phyloP scores from a whole-genome alignment of 2,113 vertebrate genomes.

The Catharus bicknelli region DNA sequence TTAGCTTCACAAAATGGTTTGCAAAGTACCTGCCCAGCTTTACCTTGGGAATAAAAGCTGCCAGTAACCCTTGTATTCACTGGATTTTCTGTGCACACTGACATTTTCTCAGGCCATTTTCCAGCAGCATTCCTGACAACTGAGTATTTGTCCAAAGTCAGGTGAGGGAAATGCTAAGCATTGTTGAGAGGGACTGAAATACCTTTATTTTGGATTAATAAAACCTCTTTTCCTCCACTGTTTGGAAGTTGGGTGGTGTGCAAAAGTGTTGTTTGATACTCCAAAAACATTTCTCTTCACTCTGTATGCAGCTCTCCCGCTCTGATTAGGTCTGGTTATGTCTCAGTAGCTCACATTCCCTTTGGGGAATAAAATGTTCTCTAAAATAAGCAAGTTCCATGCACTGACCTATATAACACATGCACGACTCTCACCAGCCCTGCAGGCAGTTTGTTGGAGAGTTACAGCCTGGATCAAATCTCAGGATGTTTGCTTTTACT shows the following conservation, averaged over 20 bases:
- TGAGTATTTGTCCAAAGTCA: neutral
- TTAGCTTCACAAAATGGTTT: neutral
- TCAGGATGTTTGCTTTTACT: neutral
- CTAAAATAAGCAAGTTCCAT: neutral
- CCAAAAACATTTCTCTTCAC: neutral
- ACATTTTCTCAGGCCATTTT: neutral
- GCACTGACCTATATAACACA: neutral
- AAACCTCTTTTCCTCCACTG: neutral
- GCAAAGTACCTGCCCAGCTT: neutral
- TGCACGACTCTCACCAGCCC: neutral
- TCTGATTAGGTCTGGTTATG: neutral
- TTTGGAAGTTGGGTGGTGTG: too few relatives aligned
- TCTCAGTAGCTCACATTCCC: neutral
- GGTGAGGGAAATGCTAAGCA: neutral
- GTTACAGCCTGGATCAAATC: neutral
- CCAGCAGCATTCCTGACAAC: neutral
- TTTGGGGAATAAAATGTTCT: neutral
- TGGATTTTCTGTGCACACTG: neutral
- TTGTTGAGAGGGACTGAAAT: neutral
- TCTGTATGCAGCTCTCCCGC: neutral
- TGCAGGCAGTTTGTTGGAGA: neutral
- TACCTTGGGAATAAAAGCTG: neutral
- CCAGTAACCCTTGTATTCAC: neutral
- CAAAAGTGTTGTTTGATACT: neutral
- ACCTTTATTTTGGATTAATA: neutral